Evolutionary conservation across 2,797 vertebrate species (phyloP), one percentile per base, ranked within the genome.

Genomic region (Malurus leucopterus): DNA sequence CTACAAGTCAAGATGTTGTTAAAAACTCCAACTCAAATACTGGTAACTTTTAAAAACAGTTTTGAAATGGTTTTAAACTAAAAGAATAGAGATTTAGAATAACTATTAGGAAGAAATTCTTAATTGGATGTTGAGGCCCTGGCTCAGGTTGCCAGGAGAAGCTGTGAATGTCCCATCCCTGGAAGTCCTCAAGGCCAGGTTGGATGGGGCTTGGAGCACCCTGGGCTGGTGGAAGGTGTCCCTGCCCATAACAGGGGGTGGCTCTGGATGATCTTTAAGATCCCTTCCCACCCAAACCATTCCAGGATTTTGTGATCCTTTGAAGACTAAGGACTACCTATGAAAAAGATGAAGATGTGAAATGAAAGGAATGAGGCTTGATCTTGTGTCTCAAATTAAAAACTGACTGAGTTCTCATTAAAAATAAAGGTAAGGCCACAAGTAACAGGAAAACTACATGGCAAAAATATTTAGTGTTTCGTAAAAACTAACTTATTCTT

Each of bases 181-280:
- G 29, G 2, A 21, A 38, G 14, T 15, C 49, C 22, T 0, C 43
- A 50, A 50, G 36, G n/a, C 55, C 62, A 68, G n/a, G 27, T 0
- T 81, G 54, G 69, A 55, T 0, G 0, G 14, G 62, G 13, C 6
- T 55, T 43, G 23, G 62, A 55, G 8, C 5, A 68, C 0, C 15
- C 23, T 49, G 43, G 54, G 6, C 2, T 1, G 1, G 49, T 29
- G 54, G n/a, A 1, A 73, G 17, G 14, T 32, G 50, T 21, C 51
- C 32, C 29, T 40, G 44, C 9, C 15, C 29, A 11, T 2, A 32
- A 26, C 34, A 34, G 2, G 12, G 17, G 10, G 3, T 49, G 23
- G 43, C 38, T n/a, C 17, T 24, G 11, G 55, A 11, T 44, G 29
- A 38, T 22, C 41, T 62, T 69, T 11, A 44, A 50, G 20, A 20